Evolutionary conservation across 2,113 vertebrate genomes (phyloP).

Genomic region (Cephalopholis sonnerati): DNA sequence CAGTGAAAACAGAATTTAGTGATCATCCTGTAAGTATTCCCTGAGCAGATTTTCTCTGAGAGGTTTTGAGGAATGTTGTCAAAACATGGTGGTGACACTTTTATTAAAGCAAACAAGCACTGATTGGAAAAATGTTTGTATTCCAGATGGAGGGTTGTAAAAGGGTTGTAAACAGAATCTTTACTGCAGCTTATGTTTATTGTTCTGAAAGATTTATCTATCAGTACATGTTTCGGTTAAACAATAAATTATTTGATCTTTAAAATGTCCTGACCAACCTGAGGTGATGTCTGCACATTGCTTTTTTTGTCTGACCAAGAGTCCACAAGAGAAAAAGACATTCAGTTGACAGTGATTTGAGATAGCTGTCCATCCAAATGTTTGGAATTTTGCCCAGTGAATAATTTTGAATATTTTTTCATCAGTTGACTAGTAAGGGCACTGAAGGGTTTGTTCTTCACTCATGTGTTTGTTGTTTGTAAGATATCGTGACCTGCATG

Average conservation of each 20-base stretch:
- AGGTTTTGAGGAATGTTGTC: constrained; percentile 32
- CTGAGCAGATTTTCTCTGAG: constrained; percentile 25
- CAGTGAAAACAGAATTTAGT: constrained; percentile 25
- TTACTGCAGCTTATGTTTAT: background rate
- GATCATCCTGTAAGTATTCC: constrained; percentile 18
- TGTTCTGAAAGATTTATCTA: background rate
- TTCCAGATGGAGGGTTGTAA: background rate
- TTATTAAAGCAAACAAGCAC: constrained; percentile 1
- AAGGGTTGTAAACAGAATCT: background rate
- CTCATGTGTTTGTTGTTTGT: background rate
- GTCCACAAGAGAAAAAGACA: too few species aligned
- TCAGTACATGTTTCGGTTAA: background rate
- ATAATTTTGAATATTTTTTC: background rate
- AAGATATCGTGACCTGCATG: background rate
- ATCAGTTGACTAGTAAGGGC: background rate
- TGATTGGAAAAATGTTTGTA: background rate
- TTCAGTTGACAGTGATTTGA: background rate
- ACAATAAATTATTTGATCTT: background rate
- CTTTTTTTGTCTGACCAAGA: background rate
- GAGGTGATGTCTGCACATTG: background rate
- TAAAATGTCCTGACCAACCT: background rate
- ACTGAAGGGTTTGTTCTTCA: background rate
- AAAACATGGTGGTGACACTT: constrained; percentile 36
- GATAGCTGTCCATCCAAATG: background rate
- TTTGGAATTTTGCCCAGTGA: too few species aligned